Percentiles rank a stretch among this genome's conserved stretches.
phyloP scores from a whole-genome alignment of 2,888 invertebrate species.

The Adelognathus sp. region DNA sequence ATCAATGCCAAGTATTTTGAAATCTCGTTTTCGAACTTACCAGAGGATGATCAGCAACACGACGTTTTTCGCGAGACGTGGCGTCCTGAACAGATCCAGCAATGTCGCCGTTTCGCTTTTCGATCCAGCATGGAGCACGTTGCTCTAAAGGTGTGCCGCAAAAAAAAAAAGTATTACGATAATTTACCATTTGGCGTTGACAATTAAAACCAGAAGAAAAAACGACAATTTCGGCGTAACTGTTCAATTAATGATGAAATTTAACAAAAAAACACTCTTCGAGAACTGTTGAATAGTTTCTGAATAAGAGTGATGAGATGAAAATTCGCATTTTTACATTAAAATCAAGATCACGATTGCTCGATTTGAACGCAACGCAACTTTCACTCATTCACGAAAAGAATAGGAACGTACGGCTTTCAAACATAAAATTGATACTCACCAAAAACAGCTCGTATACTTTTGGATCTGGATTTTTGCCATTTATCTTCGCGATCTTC shows the following conservation, averaged over 20 bases:
- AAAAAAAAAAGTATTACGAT: neutral
- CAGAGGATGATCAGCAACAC: constrained; percentile 81
- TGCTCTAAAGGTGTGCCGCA: constrained; percentile 71
- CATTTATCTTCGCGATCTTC: constrained; percentile 82
- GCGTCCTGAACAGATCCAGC: constrained; percentile 81
- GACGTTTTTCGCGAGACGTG: constrained; percentile 81
- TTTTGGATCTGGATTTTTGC: constrained; percentile 79
- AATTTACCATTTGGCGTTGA: neutral
- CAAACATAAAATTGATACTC: constrained; percentile 60
- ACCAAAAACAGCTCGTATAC: constrained; percentile 81
- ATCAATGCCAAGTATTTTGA: neutral
- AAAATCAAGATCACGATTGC: no score
- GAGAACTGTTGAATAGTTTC: no score
- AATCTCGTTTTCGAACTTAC: constrained; percentile 69
- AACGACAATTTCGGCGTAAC: neutral
- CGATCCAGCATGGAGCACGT: constrained; percentile 70
- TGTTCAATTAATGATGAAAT: neutral
- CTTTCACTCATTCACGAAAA: no score
- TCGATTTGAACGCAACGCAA: no score
- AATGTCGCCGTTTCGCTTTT: constrained; percentile 76
- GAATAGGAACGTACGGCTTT: no score
- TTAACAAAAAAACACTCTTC: neutral
- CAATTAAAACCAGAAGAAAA: neutral
- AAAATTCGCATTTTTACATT: no score
- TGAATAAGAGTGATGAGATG: no score